Evolutionary conservation across 2,797 vertebrate genomes (phyloP), one percentile per base, ranked within the genome.

Genomic region (Chanos chanos): DNA sequence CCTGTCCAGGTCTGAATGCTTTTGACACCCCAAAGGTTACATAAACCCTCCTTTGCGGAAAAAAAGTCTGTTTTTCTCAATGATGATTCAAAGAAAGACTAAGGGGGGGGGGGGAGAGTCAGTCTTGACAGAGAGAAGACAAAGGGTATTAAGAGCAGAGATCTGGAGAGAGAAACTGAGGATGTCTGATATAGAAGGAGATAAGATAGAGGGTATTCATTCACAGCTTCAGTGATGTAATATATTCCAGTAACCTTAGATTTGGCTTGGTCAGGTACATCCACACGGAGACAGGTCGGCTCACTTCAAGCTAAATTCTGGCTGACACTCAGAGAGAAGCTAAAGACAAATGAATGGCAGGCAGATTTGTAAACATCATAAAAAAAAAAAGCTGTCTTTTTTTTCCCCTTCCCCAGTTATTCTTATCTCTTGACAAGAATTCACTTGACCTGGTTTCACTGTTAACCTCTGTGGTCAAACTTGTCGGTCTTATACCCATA

Each of bases 161-260:
- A 48, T 41, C 39, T 62, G 37, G 30, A 40, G 13, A 50, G 36
- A 62, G n/a, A 64, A 12, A 44, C 28, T 43, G 15, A 52, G 57
- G 6, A 13, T 43, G 41, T 51, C 2, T 3, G n/a, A 12, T 24
- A 40, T 19, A 54, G 34, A 52, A 13, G 21, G 31, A 43, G 60
- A 50, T 7, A 60, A 50, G 9, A 36, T 64, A 70, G 62, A 44
- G n/a, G 49, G 16, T 24, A 16, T 57, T 6, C 22, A 84, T 76
- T 52, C 24, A 16, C 58, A 78, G 73, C 52, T 65, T 44, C 67
- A 31, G 31, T 89, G 85, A 87, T 84, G 85, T 89, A 77, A 89
- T 87, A 84, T 85, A 75, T 88, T 89, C 86, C 86, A 85, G 34
- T 72, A 71, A 68, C 76, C 80, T 67, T 73, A 79, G 72, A 80